These are phyloP conservation scores for Lepidonotus clava DNA, from an alignment of 2,888 invertebrate species.

Conservation along the genomic window DNA sequence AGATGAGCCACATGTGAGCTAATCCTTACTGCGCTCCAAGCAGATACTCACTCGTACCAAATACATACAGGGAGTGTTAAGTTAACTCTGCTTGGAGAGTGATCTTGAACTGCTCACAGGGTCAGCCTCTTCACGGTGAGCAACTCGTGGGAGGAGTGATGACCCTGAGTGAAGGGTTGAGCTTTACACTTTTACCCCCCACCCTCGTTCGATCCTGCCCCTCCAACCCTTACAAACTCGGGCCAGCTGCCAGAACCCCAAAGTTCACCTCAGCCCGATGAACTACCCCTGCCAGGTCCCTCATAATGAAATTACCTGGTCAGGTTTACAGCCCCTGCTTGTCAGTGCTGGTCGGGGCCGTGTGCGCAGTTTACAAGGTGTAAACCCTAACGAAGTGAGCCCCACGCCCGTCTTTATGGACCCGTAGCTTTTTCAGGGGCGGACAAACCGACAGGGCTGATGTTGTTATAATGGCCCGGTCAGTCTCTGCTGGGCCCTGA, in stretches of 20 bases:
- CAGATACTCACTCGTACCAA: background rate
- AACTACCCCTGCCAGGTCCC: background rate
- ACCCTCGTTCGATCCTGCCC: background rate
- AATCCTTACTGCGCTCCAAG: background rate
- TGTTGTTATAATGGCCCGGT: conserved; percentile 7
- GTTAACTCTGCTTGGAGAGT: background rate
- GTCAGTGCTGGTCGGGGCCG: conserved; percentile 2
- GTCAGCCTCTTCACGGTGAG: background rate
- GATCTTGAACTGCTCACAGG: background rate
- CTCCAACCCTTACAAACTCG: background rate
- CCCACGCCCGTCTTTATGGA: background rate
- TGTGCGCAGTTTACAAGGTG: conserved; percentile 3
- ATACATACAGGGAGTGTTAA: too few relatives aligned
- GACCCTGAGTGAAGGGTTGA: background rate
- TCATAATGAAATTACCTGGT: conserved; percentile 21
- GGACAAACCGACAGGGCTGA: conserved; percentile 9
- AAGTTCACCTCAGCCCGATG: too few relatives aligned
- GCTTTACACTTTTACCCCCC: too few relatives aligned
- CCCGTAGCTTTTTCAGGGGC: conserved; percentile 25
- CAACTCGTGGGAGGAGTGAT: background rate
- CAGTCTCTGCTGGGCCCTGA: background rate
- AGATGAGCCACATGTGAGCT: conserved; percentile 22
- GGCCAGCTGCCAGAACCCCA: too few relatives aligned
- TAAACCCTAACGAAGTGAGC: conserved; percentile 33
- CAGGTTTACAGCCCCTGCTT: background rate